A percentile compares a stretch with the other conserved stretches of the same genome.
These are phyloP conservation scores for Ivindomyrus marchei DNA, from an alignment of 2,113 vertebrate species.

Conservation along the genomic window DNA sequence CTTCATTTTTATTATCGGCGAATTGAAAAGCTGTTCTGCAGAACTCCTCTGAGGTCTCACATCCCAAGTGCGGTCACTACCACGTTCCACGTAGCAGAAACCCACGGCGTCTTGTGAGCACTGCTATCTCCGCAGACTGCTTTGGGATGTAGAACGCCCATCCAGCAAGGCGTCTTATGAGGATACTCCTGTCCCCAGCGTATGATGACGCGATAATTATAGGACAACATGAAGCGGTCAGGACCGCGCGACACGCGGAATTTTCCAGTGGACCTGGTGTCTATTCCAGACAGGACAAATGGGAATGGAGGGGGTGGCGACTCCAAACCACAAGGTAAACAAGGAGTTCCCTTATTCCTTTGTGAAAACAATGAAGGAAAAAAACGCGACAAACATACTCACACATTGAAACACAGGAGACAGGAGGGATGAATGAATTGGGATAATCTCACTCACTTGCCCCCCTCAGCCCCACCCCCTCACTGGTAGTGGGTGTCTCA, in stretches of 20 bases:
- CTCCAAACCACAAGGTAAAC: not conserved
- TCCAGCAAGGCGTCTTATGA: not conserved
- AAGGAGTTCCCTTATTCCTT: not conserved
- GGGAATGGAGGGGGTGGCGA: too few relatives aligned
- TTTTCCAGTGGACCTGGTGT: not conserved
- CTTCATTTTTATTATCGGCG: not conserved
- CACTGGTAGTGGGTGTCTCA: too few relatives aligned
- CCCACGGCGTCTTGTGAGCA: not conserved
- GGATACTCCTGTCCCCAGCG: not conserved
- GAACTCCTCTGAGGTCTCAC: too few relatives aligned
- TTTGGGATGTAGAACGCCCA: not conserved
- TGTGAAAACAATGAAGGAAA: too few relatives aligned
- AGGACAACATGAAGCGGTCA: not conserved
- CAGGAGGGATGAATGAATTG: not conserved
- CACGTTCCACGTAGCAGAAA: not conserved
- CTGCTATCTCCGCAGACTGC: not conserved
- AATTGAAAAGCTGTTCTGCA: not conserved
- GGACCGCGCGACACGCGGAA: constrained; percentile 33
- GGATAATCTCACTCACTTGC: not conserved
- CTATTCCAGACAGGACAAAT: not conserved
- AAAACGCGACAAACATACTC: not conserved
- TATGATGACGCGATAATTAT: not conserved
- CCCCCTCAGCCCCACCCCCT: not conserved
- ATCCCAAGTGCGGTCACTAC: not conserved
- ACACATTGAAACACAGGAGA: not conserved